Evolutionary conservation across 2,888 invertebrate genomes (phyloP), one percentile per base, ranked within the genome.

Genomic region (Apomyelois bistriatella): DNA sequence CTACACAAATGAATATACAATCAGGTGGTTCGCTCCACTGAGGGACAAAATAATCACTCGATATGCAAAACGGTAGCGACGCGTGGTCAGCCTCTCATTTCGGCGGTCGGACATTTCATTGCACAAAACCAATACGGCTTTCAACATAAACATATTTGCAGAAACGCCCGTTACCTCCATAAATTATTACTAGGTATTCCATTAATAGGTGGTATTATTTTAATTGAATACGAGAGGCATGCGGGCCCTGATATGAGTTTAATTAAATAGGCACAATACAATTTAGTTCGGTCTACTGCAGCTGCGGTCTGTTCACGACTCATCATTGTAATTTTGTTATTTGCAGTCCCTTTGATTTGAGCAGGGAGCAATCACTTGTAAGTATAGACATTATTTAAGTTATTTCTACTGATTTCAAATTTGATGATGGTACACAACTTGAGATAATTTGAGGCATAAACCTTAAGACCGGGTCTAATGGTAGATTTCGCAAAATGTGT

Each of bases 1-100:
- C 59, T 57, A 68, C 68, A 65, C 70, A 66, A 76, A 79, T 76
- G 74, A 78, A 78, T 82, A 76, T 69, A 74, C 76, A 78, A 76
- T 77, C 70, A 69, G 62, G 60, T 61, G 56, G 65, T 64, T 58
- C 59, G 65, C 60, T 60, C 58, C 60, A 65, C 68, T 67, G 74
- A 57, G 61, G 73, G 63, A 74, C 79, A 78, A 80, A 81, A 82
- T 79, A 82, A 85, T 82, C 76, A 77, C 62, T 71, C 75, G 72
- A 78, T 77, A 82, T 81, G 76, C 76, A 79, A 79, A 81, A 72
- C 64, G 67, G 65, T 57, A 59, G 70, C 53, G 57, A 64, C 52
- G 62, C 59, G 66, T 57, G 68, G 64, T 58, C 54, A 56, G 58
- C 61, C 65, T 70, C 78, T 76, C 82, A 74, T 82, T 81, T 76